These are phyloP conservation scores for Conistra vaccinii DNA, from an alignment of 2,888 invertebrate species.

Conservation along the genomic window DNA sequence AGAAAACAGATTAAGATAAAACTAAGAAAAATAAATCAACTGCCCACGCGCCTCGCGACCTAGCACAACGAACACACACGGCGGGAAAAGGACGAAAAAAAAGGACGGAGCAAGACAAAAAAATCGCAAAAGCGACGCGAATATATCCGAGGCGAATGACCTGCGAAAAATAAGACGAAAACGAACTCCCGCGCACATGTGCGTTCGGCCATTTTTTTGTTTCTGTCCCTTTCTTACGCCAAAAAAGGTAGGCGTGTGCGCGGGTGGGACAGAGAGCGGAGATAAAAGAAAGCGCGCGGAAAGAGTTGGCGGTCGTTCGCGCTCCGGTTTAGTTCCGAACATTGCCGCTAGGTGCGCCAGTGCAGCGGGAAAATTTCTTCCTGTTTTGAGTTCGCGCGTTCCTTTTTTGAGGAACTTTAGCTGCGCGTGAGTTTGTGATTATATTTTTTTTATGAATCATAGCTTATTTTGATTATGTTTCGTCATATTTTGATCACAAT, in stretches of 20 bases:
- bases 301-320: constrained; percentile 86
- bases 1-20: constrained; percentile 77
- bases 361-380: constrained; percentile 85
- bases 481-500: background rate
- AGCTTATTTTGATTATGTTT: constrained; percentile 16
- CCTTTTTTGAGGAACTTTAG: constrained; percentile 75
- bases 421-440: constrained; percentile 59
- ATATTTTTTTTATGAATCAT: constrained; percentile 38
- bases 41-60: constrained; percentile 87
- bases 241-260: constrained; percentile 77
- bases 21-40: constrained; percentile 79
- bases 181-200: constrained; percentile 87
- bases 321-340: constrained; percentile 81
- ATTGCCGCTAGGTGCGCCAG: constrained; percentile 81
- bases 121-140: constrained; percentile 78
- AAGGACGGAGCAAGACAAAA: constrained; percentile 73
- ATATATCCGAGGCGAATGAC: constrained; percentile 88
- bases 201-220: constrained; percentile 88
- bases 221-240: constrained; percentile 83
- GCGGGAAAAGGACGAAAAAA: constrained; percentile 79
- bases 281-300: constrained; percentile 87
- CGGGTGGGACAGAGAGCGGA: constrained; percentile 78
- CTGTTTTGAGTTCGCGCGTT: constrained; percentile 81
- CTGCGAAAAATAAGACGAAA: constrained; percentile 89
- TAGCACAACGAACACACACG: constrained; percentile 84